A percentile compares a stretch with the other conserved stretches of the same genome.
These are phyloP conservation scores for Syrphus vitripennis DNA, from an alignment of 2,888 invertebrate genomes.

Conservation along the genomic window DNA sequence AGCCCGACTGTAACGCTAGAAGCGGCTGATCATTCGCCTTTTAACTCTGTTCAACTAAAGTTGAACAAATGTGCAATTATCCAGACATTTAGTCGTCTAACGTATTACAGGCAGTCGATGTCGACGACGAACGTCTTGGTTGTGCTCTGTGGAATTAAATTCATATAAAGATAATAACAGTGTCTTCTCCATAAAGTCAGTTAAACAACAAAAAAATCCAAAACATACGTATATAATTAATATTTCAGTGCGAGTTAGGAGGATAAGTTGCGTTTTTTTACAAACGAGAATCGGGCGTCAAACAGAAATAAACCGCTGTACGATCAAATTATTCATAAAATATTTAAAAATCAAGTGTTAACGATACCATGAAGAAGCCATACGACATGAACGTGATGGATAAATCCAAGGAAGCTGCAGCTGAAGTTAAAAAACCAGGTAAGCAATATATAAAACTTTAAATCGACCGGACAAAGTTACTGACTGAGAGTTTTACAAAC, in stretches of 20 bases:
- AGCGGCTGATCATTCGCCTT: slow-evolving; percentile 64
- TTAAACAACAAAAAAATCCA: neutral
- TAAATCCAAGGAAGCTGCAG: slow-evolving; percentile 10
- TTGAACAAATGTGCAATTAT: slow-evolving; percentile 58
- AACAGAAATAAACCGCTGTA: neutral
- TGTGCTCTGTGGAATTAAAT: slow-evolving; percentile 39
- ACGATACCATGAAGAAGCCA: slow-evolving; percentile 1
- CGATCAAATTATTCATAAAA: neutral
- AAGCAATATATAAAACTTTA: neutral
- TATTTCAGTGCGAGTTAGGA: neutral
- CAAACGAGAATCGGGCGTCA: neutral
- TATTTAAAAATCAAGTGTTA: neutral
- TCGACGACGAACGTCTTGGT: slow-evolving; percentile 2
- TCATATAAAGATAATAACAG: neutral
- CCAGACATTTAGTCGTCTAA: slow-evolving; percentile 9
- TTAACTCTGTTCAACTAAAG: slow-evolving; percentile 62
- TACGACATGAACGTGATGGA: neutral
- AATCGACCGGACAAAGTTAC: neutral
- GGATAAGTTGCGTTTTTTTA: neutral
- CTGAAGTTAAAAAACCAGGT: slow-evolving; percentile 5
- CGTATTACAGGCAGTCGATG: neutral
- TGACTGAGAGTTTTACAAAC: neutral
- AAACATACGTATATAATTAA: neutral
- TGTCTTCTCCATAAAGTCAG: slow-evolving; percentile 7
- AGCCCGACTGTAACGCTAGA: slow-evolving; percentile 32